Conservation (phyloP, 2,888 invertebrate species). For the Drosophila leonis region DNA sequence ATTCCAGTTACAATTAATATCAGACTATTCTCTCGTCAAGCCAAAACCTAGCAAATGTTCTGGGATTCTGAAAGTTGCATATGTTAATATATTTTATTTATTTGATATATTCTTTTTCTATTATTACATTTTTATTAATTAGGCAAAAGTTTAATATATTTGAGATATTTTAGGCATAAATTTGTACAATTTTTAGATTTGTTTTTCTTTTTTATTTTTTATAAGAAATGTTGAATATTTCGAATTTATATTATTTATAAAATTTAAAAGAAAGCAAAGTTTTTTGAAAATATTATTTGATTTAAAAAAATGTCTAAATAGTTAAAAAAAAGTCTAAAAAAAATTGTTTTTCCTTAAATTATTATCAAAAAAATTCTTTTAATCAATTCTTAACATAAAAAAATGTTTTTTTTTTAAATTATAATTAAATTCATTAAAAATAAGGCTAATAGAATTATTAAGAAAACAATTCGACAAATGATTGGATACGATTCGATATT, state of each 20-base stretch:
- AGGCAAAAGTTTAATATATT: no score
- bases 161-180: background rate
- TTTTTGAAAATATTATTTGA: no score
- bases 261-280: no score
- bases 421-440: background rate
- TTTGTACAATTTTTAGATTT: background rate
- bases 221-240: no score
- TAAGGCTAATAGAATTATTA: background rate
- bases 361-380: no score
- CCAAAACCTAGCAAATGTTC: constrained; percentile 36
- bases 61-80: constrained; percentile 25
- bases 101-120: background rate
- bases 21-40: constrained; percentile 29
- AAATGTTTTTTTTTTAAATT: no score
- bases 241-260: no score
- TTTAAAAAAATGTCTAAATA: no score
- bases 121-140: background rate
- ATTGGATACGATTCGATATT: constrained; percentile 1
- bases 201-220: no score
- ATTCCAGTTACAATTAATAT: constrained; percentile 23
- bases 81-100: background rate
- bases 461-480: background rate
- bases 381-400: no score
- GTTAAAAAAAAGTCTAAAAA: no score
- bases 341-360: no score